These are phyloP conservation scores for Isurus oxyrinchus DNA, from an alignment of 2,113 vertebrate species.

Conservation along the genomic window DNA sequence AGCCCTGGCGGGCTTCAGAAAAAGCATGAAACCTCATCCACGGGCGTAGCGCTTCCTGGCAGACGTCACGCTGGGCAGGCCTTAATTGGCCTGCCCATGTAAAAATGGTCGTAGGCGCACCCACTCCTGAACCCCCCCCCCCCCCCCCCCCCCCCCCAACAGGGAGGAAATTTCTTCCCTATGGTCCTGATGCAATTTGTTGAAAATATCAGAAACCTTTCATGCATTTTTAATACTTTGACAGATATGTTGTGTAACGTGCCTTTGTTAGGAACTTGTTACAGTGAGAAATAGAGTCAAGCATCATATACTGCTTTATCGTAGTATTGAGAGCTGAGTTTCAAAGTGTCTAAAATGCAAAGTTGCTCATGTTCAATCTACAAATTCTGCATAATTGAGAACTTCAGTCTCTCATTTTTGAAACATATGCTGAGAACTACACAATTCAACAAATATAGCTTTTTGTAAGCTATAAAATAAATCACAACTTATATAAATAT, in stretches of 20 bases:
- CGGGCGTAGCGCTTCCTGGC: too few species aligned
- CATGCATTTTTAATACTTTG: neutral
- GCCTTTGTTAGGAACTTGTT: neutral
- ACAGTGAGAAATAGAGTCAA: neutral
- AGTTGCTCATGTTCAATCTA: neutral
- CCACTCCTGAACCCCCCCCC: too few species aligned
- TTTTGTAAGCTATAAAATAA: neutral
- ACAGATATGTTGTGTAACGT: neutral
- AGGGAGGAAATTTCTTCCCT: too few species aligned
- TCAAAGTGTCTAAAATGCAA: neutral
- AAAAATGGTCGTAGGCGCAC: too few species aligned
- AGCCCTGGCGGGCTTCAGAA: too few species aligned
- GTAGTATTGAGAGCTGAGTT: neutral
- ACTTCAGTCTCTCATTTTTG: neutral
- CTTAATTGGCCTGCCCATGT: too few species aligned
- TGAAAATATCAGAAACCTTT: neutral
- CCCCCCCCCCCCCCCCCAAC: too few species aligned
- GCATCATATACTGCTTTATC: neutral
- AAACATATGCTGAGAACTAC: neutral
- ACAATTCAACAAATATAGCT: conserved; percentile 13
- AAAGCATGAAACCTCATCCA: too few species aligned
- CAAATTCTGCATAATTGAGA: neutral
- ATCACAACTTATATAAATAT: conserved; percentile 6
- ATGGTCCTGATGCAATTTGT: neutral
- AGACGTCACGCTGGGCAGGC: too few species aligned